These are phyloP conservation scores for Lampris incognitus DNA, from an alignment of 2,113 vertebrate species.

Conservation along the genomic window DNA sequence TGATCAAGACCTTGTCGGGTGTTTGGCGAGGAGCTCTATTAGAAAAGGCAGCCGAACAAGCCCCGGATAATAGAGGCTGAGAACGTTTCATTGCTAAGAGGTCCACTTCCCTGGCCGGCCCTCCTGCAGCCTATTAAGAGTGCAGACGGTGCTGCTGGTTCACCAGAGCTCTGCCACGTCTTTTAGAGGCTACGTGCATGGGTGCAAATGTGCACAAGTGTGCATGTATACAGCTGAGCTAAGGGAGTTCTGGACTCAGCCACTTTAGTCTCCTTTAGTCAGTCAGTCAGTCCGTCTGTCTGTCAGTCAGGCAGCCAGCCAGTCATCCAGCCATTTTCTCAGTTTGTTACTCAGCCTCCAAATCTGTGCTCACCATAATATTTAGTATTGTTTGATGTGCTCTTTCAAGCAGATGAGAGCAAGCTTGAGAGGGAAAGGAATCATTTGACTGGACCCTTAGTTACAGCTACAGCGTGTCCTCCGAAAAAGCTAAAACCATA, in stretches of 20 bases:
- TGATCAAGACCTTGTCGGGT: constrained; percentile 57
- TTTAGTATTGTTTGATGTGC: not conserved
- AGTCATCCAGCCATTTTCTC: not conserved
- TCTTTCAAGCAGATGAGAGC: not conserved
- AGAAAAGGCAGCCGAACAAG: constrained; percentile 42
- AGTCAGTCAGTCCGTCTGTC: constrained; percentile 6
- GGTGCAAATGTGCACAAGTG: constrained; percentile 23
- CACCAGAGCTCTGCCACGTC: constrained; percentile 25
- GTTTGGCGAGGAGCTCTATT: constrained; percentile 39
- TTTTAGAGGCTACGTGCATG: constrained; percentile 15
- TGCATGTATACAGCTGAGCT: constrained; percentile 25
- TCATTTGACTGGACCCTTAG: not conserved
- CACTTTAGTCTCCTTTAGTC: constrained; percentile 22
- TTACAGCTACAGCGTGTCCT: constrained; percentile 7
- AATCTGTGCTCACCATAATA: not conserved
- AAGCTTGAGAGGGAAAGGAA: not conserved
- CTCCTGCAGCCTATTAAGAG: constrained; percentile 27
- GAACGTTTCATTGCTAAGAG: constrained; percentile 19
- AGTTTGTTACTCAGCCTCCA: not conserved
- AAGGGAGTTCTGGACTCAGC: constrained; percentile 13
- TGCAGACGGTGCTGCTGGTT: constrained; percentile 35
- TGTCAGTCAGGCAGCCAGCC: not conserved
- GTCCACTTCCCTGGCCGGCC: constrained; percentile 46
- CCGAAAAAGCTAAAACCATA: not conserved
- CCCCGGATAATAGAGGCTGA: constrained; percentile 26